Conservation (phyloP, 2,888 invertebrate genomes). For the Orthonevra nobilis region DNA sequence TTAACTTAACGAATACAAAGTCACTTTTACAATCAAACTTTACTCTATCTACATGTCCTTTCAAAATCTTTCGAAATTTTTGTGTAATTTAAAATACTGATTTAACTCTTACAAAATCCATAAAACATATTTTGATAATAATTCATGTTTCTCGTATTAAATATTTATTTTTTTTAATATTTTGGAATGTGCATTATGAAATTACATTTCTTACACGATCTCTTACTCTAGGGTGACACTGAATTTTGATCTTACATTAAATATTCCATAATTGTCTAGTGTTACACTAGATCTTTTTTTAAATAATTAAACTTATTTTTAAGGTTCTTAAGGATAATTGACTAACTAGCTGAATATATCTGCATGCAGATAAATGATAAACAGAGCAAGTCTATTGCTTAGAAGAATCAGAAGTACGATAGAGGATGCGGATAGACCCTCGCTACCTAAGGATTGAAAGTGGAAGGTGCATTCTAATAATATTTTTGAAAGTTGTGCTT, state of each 20-base stretch:
- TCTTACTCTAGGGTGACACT: conserved; percentile 46
- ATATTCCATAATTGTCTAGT: conserved; percentile 8
- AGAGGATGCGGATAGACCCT: conserved; percentile 15
- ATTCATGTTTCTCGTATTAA: neutral
- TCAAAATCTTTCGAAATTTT: no score
- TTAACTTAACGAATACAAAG: no score
- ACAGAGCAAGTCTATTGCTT: conserved; percentile 7
- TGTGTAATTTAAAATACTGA: no score
- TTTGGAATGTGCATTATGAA: conserved; percentile 56
- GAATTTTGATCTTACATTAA: conserved; percentile 5
- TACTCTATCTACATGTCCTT: no score
- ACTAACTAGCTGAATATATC: conserved; percentile 52
- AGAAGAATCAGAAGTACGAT: conserved; percentile 16
- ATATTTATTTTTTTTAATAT: conserved; percentile 33
- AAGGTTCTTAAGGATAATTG: neutral
- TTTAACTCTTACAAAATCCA: conserved; percentile 24
- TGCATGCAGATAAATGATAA: conserved; percentile 22
- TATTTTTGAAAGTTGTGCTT: neutral
- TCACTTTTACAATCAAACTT: no score
- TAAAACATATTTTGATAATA: conserved; percentile 1
- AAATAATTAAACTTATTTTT: conserved; percentile 7
- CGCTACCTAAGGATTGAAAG: conserved; percentile 34
- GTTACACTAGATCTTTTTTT: conserved; percentile 15
- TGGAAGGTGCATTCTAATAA: neutral
- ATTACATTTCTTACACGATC: conserved; percentile 42